A percentile compares a stretch with the other conserved stretches of the same genome.
Evolutionary conservation across 2,888 invertebrate genomes (phyloP).

Genomic region (Gisinianus flammeolus): DNA sequence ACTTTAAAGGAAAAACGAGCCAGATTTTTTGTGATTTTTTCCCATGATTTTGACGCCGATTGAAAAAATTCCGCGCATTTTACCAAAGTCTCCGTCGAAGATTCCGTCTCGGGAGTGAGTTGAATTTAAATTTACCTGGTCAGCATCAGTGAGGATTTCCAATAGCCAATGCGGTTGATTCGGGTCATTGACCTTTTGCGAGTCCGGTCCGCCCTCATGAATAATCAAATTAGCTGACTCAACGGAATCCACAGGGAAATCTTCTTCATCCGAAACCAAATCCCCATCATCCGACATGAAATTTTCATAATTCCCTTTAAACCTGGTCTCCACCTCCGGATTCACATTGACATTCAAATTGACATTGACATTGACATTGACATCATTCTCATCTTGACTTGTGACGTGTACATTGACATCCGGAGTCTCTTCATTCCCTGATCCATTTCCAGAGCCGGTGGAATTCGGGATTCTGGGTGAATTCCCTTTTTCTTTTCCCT

Average conservation of each 20-base stretch:
- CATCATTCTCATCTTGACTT: too few relatives aligned
- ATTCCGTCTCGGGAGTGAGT: too few relatives aligned
- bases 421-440: too few relatives aligned
- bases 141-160: constrained; percentile 23
- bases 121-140: constrained; percentile 1
- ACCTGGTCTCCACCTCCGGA: neutral
- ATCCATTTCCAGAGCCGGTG: too few relatives aligned
- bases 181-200: neutral
- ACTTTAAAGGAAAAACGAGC: neutral
- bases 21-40: neutral
- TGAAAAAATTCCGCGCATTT: too few relatives aligned
- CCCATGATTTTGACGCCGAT: too few relatives aligned
- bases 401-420: too few relatives aligned
- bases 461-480: too few relatives aligned
- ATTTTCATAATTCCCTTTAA: neutral
- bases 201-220: constrained; percentile 19
- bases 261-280: constrained; percentile 15
- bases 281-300: neutral
- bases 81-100: too few relatives aligned
- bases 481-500: too few relatives aligned
- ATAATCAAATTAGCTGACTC: constrained; percentile 14
- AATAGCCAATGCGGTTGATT: constrained; percentile 21
- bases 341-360: too few relatives aligned
- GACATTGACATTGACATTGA: too few relatives aligned
- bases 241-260: neutral